Percentiles rank a stretch among this genome's conserved stretches.
These are phyloP conservation scores for Phyllotreta cruciferae DNA, from an alignment of 2,888 invertebrate genomes.

Conservation along the genomic window DNA sequence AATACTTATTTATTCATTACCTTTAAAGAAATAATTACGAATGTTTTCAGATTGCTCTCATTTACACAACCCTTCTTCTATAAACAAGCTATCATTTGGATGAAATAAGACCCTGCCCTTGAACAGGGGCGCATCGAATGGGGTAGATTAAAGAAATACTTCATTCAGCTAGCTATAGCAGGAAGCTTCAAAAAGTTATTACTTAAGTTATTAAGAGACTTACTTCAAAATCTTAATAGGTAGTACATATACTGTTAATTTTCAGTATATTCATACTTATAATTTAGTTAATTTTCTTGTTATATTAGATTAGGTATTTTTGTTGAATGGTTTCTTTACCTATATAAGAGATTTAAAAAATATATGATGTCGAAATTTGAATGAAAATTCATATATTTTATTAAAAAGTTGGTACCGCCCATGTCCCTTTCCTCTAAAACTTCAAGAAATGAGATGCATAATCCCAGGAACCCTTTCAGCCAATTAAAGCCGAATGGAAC, in stretches of 20 bases:
- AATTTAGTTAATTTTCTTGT: too few relatives aligned
- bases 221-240: too few relatives aligned
- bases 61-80: slow-evolving; percentile 39
- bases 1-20: slow-evolving; percentile 32
- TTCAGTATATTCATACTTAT: too few relatives aligned
- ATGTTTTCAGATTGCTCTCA: slow-evolving; percentile 38
- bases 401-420: not conserved
- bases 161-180: not conserved
- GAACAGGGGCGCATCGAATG: slow-evolving; percentile 3
- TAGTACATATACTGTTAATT: too few relatives aligned
- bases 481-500: slow-evolving; percentile 47
- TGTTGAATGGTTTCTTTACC: too few relatives aligned
- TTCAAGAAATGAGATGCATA: slow-evolving; percentile 41
- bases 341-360: not conserved
- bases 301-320: too few relatives aligned
- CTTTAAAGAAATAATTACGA: slow-evolving; percentile 39
- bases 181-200: not conserved
- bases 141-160: not conserved
- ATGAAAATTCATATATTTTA: not conserved
- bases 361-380: not conserved
- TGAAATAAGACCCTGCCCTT: slow-evolving; percentile 31
- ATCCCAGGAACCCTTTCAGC: slow-evolving; percentile 43
- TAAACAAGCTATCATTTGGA: slow-evolving; percentile 42
- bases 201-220: not conserved
- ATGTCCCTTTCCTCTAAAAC: slow-evolving; percentile 30